phyloP scores from a whole-genome alignment of 1,140 invertebrate genomes.

The Eriocheir sinensis region DNA sequence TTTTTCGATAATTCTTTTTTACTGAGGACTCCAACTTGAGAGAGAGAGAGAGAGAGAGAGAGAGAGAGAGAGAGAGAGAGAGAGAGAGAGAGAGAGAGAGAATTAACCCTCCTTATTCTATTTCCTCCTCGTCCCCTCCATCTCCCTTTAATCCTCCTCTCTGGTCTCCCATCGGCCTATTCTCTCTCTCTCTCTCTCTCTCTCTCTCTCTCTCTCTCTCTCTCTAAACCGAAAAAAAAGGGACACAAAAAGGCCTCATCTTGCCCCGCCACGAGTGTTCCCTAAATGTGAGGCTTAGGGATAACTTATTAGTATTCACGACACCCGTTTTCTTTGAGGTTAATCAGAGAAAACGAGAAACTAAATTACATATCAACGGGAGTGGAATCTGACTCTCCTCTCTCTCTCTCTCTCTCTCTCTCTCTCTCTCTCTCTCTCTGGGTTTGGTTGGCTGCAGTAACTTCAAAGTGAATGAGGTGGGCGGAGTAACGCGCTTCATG shows the following conservation, averaged over 20 bases:
- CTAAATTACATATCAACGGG: background rate
- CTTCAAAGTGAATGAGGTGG: background rate
- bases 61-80: background rate
- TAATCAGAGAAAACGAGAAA: slow-evolving; percentile 16
- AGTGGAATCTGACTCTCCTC: background rate
- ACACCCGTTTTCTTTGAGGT: background rate
- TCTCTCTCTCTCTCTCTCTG: slow-evolving; percentile 6
- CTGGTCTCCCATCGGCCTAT: background rate
- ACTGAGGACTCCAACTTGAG: background rate
- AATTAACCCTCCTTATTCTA: background rate
- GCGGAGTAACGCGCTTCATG: background rate
- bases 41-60: slow-evolving; percentile 2
- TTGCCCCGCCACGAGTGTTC: background rate
- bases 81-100: slow-evolving; percentile 4
- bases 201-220: too few species aligned
- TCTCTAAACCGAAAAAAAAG: background rate
- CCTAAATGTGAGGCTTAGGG: background rate
- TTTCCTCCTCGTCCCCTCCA: too few species aligned
- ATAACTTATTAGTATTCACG: background rate
- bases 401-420: slow-evolving; percentile 4
- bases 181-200: background rate
- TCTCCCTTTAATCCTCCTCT: background rate
- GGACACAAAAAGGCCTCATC: background rate
- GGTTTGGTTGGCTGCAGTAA: background rate
- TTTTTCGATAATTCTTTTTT: too few species aligned